These are phyloP conservation scores for Channa maculata DNA, from an alignment of 2,113 vertebrate genomes.

Conservation along the genomic window DNA sequence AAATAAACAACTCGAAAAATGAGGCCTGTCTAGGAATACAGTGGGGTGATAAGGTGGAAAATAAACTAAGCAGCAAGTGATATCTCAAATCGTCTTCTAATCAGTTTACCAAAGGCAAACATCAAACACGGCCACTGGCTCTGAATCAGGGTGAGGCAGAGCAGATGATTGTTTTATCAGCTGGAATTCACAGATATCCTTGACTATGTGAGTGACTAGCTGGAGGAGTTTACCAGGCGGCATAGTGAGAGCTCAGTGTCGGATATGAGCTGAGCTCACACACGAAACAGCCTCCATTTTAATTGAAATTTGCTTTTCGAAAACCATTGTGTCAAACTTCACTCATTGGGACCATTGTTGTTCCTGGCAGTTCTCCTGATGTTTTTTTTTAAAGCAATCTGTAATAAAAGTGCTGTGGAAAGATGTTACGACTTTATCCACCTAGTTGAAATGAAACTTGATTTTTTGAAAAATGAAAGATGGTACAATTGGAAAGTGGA, in stretches of 20 bases:
- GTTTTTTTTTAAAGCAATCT: no score
- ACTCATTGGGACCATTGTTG: background rate
- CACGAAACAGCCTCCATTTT: background rate
- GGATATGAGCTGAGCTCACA: conserved; percentile 34
- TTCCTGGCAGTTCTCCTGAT: background rate
- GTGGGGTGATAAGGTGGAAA: conserved; percentile 52
- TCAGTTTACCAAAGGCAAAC: conserved; percentile 75
- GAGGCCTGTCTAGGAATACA: conserved; percentile 33
- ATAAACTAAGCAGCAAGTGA: conserved; percentile 66
- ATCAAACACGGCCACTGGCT: conserved; percentile 72
- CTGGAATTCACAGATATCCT: conserved; percentile 77
- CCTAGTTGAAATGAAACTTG: background rate
- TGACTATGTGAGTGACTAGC: conserved; percentile 46
- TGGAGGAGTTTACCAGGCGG: conserved; percentile 51
- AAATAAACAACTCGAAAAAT: conserved; percentile 40
- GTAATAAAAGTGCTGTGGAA: background rate
- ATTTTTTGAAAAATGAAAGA: no score
- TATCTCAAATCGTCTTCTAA: conserved; percentile 75
- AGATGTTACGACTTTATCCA: background rate
- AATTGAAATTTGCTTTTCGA: background rate
- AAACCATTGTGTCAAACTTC: no score
- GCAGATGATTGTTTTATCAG: conserved; percentile 82
- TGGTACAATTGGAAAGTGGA: no score
- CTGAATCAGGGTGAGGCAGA: conserved; percentile 67
- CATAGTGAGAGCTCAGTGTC: conserved; percentile 15